phyloP scores from a whole-genome alignment of 2,113 vertebrate species.

The Dascyllus trimaculatus region DNA sequence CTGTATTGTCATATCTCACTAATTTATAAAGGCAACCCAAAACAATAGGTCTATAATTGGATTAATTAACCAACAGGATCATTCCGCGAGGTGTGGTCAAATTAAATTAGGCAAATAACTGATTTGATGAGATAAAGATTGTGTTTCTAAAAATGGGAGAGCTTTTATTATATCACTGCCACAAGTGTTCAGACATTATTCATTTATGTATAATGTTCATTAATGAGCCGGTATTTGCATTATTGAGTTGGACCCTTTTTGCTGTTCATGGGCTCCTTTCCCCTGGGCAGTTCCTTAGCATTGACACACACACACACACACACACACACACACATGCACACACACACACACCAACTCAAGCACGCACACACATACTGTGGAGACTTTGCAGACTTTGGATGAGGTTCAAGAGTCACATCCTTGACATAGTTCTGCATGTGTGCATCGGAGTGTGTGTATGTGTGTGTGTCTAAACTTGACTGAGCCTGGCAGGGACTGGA shows the following conservation, averaged over 20 bases:
- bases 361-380: slow-evolving; percentile 8
- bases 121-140: slow-evolving; percentile 38
- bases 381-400: slow-evolving; percentile 59
- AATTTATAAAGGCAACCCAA: slow-evolving; percentile 16
- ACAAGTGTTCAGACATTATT: slow-evolving; percentile 67
- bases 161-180: slow-evolving; percentile 57
- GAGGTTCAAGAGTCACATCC: slow-evolving; percentile 49
- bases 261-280: slow-evolving; percentile 58
- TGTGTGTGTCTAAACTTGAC: slow-evolving; percentile 53
- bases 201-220: slow-evolving; percentile 73
- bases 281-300: slow-evolving; percentile 51
- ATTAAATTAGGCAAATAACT: slow-evolving; percentile 41
- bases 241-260: slow-evolving; percentile 71
- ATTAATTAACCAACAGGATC: slow-evolving; percentile 19
- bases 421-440: slow-evolving; percentile 44
- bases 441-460: slow-evolving; percentile 21
- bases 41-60: slow-evolving; percentile 28
- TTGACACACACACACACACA: slow-evolving; percentile 34
- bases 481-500: slow-evolving; percentile 52
- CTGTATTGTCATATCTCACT: background rate
- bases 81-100: slow-evolving; percentile 2
- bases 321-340: slow-evolving; percentile 27
- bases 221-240: slow-evolving; percentile 75
- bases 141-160: slow-evolving; percentile 54
- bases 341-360: slow-evolving; percentile 33